Evolutionary conservation across 2,113 vertebrate species (phyloP).

Genomic region (Cyprinodon tularosa): DNA sequence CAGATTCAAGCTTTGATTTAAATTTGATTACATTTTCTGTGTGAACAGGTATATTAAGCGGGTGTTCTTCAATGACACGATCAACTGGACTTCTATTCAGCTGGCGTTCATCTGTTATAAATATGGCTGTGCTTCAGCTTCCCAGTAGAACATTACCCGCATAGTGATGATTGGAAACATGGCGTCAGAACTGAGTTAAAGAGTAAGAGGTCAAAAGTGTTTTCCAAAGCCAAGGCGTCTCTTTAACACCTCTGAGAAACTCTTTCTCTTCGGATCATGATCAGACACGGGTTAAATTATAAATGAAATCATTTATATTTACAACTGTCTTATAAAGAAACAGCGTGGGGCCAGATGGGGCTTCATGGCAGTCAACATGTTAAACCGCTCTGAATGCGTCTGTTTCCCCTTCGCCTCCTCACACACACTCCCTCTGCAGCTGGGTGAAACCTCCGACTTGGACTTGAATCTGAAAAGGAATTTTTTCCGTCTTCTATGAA

Average conservation of each 20-base stretch:
- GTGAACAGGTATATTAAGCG: not conserved
- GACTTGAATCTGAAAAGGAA: not conserved
- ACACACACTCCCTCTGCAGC: not conserved
- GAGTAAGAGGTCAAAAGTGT: slow-evolving; percentile 5
- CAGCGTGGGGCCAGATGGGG: not conserved
- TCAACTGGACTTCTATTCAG: slow-evolving; percentile 4
- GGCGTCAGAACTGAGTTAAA: not conserved
- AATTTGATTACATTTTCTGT: not conserved
- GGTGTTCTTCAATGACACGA: not conserved
- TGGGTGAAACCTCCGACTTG: not conserved
- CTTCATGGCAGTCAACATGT: slow-evolving; percentile 3
- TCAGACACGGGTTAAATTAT: not conserved
- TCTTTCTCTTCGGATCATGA: not conserved
- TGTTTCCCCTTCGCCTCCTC: slow-evolving; percentile 1
- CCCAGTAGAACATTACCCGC: not conserved
- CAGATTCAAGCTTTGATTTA: not conserved
- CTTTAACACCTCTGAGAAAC: not conserved
- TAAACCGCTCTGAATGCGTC: not conserved
- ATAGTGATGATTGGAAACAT: slow-evolving; percentile 16
- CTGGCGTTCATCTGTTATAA: slow-evolving; percentile 16
- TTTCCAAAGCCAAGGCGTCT: not conserved
- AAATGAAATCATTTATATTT: not conserved
- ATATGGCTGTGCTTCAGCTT: slow-evolving; percentile 19
- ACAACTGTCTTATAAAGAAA: not conserved
- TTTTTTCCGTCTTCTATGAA: not conserved